These are phyloP conservation scores for Aix galericulata DNA, from an alignment of 2,113 vertebrate genomes.

Conservation along the genomic window DNA sequence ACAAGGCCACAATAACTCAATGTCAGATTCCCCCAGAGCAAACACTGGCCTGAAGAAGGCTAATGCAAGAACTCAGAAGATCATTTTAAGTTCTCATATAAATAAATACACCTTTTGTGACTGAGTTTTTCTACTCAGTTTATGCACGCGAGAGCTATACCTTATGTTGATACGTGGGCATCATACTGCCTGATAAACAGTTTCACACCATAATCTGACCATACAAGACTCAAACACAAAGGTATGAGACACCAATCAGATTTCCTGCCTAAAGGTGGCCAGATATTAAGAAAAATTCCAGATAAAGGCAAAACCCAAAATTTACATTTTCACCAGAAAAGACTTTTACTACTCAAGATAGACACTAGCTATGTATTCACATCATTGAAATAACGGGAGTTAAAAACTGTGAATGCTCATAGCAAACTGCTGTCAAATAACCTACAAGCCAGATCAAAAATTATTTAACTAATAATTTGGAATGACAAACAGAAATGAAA, in stretches of 20 bases:
- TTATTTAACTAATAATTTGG: constrained; percentile 7
- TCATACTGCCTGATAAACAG: not conserved
- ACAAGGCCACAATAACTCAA: rapidly evolving
- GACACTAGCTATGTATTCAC: not conserved
- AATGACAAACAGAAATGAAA: not conserved
- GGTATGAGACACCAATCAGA: not conserved
- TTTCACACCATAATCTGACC: not conserved
- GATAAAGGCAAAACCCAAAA: not conserved
- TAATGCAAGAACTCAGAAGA: not conserved
- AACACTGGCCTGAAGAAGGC: not conserved
- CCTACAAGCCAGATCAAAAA: constrained; percentile 12
- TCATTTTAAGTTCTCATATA: not conserved
- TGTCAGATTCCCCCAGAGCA: not conserved
- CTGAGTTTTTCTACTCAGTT: not conserved
- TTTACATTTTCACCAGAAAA: not conserved
- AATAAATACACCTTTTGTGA: not conserved
- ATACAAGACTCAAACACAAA: not conserved
- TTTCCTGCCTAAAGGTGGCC: not conserved
- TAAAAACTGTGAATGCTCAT: not conserved
- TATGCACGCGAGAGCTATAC: not conserved
- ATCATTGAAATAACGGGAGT: not conserved
- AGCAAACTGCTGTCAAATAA: constrained; percentile 25
- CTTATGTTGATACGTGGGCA: not conserved
- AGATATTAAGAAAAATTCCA: not conserved
- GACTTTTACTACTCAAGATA: not conserved